Evolutionary conservation across 1,140 invertebrate species (phyloP).

Genomic region (Ceratina japonica): DNA sequence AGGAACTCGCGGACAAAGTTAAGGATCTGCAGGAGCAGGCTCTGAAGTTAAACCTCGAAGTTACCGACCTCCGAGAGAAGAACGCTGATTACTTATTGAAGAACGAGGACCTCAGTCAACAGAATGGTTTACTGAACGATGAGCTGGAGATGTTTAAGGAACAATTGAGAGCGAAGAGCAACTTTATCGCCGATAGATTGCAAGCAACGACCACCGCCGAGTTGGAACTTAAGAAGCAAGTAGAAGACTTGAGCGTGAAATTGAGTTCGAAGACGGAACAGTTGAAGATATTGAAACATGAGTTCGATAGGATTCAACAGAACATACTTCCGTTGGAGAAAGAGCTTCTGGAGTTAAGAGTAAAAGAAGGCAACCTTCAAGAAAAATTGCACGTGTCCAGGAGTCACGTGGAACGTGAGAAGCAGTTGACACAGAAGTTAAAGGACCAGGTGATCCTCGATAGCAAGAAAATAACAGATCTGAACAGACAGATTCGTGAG

Average conservation of each 20-base stretch:
- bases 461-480: conserved; percentile 84
- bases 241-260: conserved; percentile 74
- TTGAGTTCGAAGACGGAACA: conserved; percentile 75
- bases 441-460: conserved; percentile 85
- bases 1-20: conserved; percentile 67
- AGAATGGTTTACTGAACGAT: conserved; percentile 72
- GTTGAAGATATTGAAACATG: conserved; percentile 67
- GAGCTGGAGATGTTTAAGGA: conserved; percentile 78
- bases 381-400: conserved; percentile 78
- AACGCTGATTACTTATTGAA: conserved; percentile 70
- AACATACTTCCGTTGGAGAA: conserved; percentile 73
- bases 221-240: conserved; percentile 70
- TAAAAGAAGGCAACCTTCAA: conserved; percentile 68
- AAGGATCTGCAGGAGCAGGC: conserved; percentile 74
- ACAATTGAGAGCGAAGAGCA: conserved; percentile 74
- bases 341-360: conserved; percentile 71
- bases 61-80: conserved; percentile 70
- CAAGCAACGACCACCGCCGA: conserved; percentile 73
- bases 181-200: conserved; percentile 73
- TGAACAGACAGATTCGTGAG: conserved; percentile 88
- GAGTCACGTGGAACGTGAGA: conserved; percentile 79
- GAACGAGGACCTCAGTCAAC: conserved; percentile 73
- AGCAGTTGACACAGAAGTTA: conserved; percentile 82
- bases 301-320: conserved; percentile 73
- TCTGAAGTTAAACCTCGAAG: conserved; percentile 71